These are phyloP conservation scores for Peromyscus eremicus DNA, from an alignment of 2,797 vertebrate genomes.

Conservation along the genomic window DNA sequence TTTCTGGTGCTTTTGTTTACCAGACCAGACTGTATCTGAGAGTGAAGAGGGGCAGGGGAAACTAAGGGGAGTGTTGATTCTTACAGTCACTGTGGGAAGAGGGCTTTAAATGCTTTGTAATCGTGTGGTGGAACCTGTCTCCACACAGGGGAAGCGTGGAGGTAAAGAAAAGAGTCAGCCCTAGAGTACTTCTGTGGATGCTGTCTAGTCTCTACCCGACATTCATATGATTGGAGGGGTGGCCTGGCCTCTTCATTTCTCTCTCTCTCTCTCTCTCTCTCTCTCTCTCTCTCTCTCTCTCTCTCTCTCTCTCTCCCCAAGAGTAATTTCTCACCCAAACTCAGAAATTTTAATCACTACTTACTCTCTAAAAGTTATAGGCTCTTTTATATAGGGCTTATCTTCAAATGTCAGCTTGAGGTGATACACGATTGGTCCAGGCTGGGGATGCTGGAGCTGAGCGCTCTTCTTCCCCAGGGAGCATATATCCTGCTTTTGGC, in stretches of 20 bases:
- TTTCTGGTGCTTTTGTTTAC: slow-evolving; percentile 4
- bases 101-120: background rate
- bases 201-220: background rate
- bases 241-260: background rate
- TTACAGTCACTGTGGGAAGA: background rate
- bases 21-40: background rate
- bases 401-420: background rate
- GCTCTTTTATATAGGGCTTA: background rate
- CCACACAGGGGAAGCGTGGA: background rate
- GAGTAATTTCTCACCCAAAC: background rate
- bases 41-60: background rate
- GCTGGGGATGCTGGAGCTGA: background rate
- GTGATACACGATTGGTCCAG: fast-evolving
- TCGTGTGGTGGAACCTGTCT: background rate
- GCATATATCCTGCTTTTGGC: background rate
- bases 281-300: background rate
- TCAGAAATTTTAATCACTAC: background rate
- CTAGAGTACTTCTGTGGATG: background rate
- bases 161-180: background rate
- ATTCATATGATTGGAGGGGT: background rate
- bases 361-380: background rate
- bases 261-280: background rate
- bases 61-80: background rate
- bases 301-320: background rate
- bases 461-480: background rate